These are phyloP conservation scores for Ptiloglossa arizonensis DNA, from an alignment of 1,140 invertebrate species.

Conservation along the genomic window DNA sequence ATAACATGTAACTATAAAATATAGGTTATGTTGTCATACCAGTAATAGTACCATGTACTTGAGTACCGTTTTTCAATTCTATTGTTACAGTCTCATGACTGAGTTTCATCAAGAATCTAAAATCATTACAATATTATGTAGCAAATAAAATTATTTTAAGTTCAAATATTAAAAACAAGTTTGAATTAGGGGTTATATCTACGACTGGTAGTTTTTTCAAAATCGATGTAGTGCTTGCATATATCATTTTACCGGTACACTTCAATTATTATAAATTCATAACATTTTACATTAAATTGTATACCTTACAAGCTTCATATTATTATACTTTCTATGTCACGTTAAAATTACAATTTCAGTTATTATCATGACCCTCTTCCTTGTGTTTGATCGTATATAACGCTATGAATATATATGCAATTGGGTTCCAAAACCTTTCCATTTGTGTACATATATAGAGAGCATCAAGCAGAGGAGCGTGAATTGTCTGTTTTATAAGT, in stretches of 20 bases:
- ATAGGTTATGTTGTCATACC: slow-evolving; percentile 80
- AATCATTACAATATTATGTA: slow-evolving; percentile 21
- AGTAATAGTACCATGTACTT: slow-evolving; percentile 98
- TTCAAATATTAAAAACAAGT: background rate
- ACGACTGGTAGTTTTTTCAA: background rate
- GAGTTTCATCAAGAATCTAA: slow-evolving; percentile 99
- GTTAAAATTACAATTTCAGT: slow-evolving; percentile 40
- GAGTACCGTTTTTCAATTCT: slow-evolving; percentile 99
- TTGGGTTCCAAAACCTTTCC: no score
- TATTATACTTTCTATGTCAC: slow-evolving; percentile 39
- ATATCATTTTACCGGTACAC: background rate
- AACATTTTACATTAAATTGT: slow-evolving; percentile 5
- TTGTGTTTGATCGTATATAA: background rate
- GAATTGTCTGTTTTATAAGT: no score
- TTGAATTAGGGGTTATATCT: background rate
- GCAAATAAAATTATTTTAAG: slow-evolving; percentile 10
- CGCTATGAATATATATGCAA: no score
- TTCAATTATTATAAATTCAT: background rate
- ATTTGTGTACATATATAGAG: no score
- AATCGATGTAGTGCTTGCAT: background rate
- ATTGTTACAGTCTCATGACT: slow-evolving; percentile 99
- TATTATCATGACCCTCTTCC: slow-evolving; percentile 30
- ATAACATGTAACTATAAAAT: background rate
- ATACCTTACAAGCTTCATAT: slow-evolving; percentile 77
- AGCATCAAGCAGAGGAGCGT: no score